phyloP scores from a whole-genome alignment of 2,797 vertebrate species.

The Epinephelus coioides region DNA sequence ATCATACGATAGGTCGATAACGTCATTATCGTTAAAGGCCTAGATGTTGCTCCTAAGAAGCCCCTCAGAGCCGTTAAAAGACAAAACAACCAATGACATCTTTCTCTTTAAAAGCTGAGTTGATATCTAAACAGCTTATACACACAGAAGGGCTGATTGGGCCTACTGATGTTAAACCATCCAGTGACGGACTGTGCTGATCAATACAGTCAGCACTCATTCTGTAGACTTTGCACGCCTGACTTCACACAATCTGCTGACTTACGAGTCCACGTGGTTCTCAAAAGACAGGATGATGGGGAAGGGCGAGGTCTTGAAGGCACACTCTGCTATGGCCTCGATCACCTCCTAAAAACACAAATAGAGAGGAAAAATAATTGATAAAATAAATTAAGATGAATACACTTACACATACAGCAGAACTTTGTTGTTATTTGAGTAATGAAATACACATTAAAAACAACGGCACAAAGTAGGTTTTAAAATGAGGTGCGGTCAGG shows the following conservation, averaged over 20 bases:
- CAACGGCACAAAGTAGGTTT: too few species aligned
- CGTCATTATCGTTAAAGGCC: too few species aligned
- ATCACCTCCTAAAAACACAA: conserved; percentile 92
- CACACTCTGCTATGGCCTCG: conserved; percentile 96
- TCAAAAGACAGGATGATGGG: conserved; percentile 97
- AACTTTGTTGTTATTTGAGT: not conserved
- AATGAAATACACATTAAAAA: not conserved
- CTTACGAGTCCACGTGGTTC: conserved; percentile 99
- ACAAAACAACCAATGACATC: conserved; percentile 17
- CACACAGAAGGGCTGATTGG: conserved; percentile 1
- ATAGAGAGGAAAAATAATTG: not conserved
- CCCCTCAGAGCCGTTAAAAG: conserved; percentile 3
- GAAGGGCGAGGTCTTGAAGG: conserved; percentile 97
- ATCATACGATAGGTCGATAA: too few species aligned
- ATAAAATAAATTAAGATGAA: not conserved
- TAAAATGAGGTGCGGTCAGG: too few species aligned
- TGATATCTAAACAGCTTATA: not conserved
- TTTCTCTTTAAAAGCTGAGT: not conserved
- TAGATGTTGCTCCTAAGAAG: not conserved
- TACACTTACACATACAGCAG: not conserved
- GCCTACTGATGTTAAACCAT: not conserved
- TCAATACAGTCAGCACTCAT: conserved; percentile 13
- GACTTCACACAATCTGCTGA: conserved; percentile 50
- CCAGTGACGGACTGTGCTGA: not conserved
- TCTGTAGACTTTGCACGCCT: not conserved